Evolutionary conservation across 2,113 vertebrate species (phyloP).

Genomic region (Stercorarius parasiticus): DNA sequence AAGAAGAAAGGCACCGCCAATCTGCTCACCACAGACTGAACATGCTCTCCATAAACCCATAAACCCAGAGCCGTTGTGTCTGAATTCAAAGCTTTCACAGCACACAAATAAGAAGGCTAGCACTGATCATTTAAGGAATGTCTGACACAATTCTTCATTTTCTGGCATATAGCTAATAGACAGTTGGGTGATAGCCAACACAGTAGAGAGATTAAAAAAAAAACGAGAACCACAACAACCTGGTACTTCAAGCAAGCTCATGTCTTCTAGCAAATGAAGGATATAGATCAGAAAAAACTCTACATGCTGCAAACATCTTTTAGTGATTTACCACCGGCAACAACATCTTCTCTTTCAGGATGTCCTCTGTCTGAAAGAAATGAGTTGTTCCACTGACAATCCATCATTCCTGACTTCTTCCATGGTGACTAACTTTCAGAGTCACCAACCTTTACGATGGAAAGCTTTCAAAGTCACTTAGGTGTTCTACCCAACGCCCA

Average conservation of each 20-base stretch:
- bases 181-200: not conserved
- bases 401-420: not conserved
- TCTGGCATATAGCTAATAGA: not conserved
- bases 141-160: not conserved
- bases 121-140: not conserved
- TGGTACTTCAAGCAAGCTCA: not conserved
- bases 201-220: not conserved
- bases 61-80: not conserved
- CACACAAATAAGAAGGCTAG: not conserved
- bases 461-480: not conserved
- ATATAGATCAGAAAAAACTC: not conserved
- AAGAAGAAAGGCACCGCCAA: not conserved
- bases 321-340: not conserved
- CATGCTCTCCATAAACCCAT: not conserved
- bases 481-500: accelerated
- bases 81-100: not conserved
- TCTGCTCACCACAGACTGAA: not conserved
- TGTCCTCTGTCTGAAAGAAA: not conserved
- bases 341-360: not conserved
- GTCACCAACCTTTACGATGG: not conserved
- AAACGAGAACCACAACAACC: not conserved
- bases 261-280: not conserved
- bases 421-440: not conserved
- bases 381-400: not conserved
- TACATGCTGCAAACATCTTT: not conserved